Evolutionary conservation across 1,140 invertebrate genomes (phyloP).

Genomic region (Drosophila malerkotliana): DNA sequence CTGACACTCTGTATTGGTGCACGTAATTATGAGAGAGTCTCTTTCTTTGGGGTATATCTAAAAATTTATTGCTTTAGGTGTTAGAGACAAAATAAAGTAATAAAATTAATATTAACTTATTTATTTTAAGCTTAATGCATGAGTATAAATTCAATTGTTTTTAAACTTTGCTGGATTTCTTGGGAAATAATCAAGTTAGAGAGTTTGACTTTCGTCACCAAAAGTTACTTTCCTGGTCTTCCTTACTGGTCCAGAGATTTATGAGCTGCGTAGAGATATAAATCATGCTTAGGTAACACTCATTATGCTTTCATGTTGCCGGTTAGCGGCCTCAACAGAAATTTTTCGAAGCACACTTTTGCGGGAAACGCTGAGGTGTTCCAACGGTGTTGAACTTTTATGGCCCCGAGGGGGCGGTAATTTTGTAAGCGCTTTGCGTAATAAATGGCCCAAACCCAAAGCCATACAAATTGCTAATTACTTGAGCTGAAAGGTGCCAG

Average conservation of each 20-base stretch:
- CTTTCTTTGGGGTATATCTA: constrained; percentile 9
- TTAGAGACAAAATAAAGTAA: background rate
- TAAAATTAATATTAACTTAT: background rate
- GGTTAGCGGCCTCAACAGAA: constrained; percentile 23
- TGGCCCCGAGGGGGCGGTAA: constrained; percentile 31
- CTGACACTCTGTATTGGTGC: background rate
- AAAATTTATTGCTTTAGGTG: background rate
- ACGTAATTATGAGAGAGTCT: constrained; percentile 57
- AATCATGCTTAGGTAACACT: constrained; percentile 78
- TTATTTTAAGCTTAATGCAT: no score
- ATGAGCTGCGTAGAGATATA: constrained; percentile 60
- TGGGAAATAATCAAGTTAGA: background rate
- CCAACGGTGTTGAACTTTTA: constrained; percentile 39
- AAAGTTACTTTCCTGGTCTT: constrained; percentile 1
- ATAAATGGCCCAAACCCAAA: constrained; percentile 57
- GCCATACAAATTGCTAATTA: constrained; percentile 79
- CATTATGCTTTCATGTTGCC: constrained; percentile 64
- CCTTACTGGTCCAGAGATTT: constrained; percentile 52
- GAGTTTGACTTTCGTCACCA: background rate
- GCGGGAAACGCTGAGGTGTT: constrained; percentile 35
- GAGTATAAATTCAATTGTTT: background rate
- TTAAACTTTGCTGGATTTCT: background rate
- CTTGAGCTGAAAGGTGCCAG: constrained; percentile 46
- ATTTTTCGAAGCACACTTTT: constrained; percentile 46
- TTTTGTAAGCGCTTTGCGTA: constrained; percentile 50